phyloP scores from a whole-genome alignment of 2,113 vertebrate species.

The Amazona guildingii region DNA sequence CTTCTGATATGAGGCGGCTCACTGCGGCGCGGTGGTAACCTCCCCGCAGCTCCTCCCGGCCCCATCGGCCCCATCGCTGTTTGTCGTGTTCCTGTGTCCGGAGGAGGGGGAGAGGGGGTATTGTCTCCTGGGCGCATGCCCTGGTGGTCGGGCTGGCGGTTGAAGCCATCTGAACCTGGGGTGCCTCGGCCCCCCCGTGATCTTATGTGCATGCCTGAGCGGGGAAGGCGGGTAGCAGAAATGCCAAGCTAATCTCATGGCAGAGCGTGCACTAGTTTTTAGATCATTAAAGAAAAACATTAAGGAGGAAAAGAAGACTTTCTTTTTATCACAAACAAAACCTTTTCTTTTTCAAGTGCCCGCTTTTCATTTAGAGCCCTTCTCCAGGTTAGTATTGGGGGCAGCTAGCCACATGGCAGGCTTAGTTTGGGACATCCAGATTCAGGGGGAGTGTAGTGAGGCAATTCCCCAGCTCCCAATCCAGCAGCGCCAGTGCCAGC shows the following conservation, averaged over 20 bases:
- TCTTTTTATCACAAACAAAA: rapidly evolving
- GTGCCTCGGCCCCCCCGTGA: background rate
- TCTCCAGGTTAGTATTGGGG: too few species aligned
- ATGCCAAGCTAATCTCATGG: background rate
- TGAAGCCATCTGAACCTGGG: too few species aligned
- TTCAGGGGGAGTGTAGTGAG: background rate
- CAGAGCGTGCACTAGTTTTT: background rate
- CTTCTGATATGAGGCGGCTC: background rate
- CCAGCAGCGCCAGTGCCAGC: background rate
- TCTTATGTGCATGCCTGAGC: rapidly evolving
- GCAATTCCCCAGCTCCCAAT: rapidly evolving
- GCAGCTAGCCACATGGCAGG: rapidly evolving
- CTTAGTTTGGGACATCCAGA: too few species aligned
- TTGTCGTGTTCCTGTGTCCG: too few species aligned
- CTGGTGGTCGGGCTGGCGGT: background rate
- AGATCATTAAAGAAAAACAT: background rate
- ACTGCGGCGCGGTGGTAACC: background rate
- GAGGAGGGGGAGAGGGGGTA: background rate
- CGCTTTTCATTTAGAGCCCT: too few species aligned
- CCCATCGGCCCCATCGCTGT: background rate
- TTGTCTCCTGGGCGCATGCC: background rate
- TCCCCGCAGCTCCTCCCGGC: background rate
- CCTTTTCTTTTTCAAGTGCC: rapidly evolving
- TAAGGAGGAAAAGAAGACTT: background rate
- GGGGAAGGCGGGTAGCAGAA: rapidly evolving